Evolutionary conservation across 2,113 vertebrate species (phyloP), one percentile per base, ranked within the genome.

Genomic region (Peromyscus maniculatus): DNA sequence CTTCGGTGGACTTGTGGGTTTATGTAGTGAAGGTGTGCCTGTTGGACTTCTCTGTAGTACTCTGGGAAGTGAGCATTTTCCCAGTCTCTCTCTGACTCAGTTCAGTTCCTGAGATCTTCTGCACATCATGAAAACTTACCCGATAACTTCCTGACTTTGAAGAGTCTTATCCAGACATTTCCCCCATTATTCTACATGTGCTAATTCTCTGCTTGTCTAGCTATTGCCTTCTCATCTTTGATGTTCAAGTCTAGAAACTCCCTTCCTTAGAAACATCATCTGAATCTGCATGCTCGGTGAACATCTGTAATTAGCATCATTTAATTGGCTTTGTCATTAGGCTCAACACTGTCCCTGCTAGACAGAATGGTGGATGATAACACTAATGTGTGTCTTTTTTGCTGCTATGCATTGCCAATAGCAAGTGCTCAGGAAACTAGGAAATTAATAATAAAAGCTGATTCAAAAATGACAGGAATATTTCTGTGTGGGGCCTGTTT

Each of bases 171-270:
- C 17, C 3, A 91, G 86, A 71, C n/a, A 90, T 52, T 39, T 33
- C 22, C 7, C 39, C 22, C 67, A 77, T 80, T 43, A 64, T 33
- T 92, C 39, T 55, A 57, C 55, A 16, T 71, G 79, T 21, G 95
- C 19, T 52, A 43, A 49, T 71, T 91, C 5, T 24, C 26, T 72
- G 93, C 46, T 87, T 72, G 19, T 87, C 33, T 57, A 36, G 5
- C 75, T 89, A 83, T 52, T 78, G 69, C n/a, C 5, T 78, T 87
- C 16, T 94, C 5, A 52, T 77, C 22, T 31, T 84, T 93, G 39
- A 84, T 64, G 26, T 43, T 95, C 64, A 94, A 92, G 43, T 46
- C 59, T 71, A 93, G 83, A 92, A 95, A 89, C 26, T 87, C n/a
- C 57, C 3, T 88, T 49, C 28, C 26, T 94, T 66, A 71, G 79